Conservation (phyloP, 1,140 invertebrate genomes). For the Microplitis mediator region DNA sequence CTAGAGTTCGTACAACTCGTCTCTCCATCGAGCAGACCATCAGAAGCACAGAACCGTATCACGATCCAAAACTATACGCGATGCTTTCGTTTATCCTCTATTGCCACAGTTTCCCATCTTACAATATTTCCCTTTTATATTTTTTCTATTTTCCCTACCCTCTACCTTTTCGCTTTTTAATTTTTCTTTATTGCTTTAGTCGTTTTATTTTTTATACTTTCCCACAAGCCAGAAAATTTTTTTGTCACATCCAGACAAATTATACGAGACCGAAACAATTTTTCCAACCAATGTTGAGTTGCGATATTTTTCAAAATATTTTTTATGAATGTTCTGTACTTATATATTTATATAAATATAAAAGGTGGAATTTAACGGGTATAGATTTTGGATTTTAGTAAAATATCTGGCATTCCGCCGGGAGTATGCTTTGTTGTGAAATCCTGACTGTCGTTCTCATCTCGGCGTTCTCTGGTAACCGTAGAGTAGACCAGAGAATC, state of each 20-base stretch:
- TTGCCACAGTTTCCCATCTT: slow-evolving; percentile 44
- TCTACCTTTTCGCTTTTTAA: no score
- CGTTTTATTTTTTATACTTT: no score
- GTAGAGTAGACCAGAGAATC: not conserved
- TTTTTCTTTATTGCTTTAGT: no score
- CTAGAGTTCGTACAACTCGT: slow-evolving; percentile 34
- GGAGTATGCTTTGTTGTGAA: slow-evolving; percentile 4
- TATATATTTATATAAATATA: no score
- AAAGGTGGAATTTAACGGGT: not conserved
- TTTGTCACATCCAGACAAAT: no score
- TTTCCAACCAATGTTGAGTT: no score
- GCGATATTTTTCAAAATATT: no score
- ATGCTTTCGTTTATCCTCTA: slow-evolving; percentile 60
- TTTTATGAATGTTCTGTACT: no score
- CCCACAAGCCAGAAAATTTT: no score
- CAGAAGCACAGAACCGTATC: slow-evolving; percentile 40
- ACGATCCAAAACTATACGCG: slow-evolving; percentile 47
- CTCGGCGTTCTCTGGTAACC: not conserved
- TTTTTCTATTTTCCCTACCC: not conserved
- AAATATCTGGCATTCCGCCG: slow-evolving; percentile 7
- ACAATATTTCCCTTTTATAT: not conserved
- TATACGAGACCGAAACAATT: no score
- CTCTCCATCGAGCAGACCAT: slow-evolving; percentile 47
- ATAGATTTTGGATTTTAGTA: not conserved
- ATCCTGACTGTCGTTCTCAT: not conserved